phyloP scores from a whole-genome alignment of 1,140 invertebrate genomes.

The Bombus waltoni region DNA sequence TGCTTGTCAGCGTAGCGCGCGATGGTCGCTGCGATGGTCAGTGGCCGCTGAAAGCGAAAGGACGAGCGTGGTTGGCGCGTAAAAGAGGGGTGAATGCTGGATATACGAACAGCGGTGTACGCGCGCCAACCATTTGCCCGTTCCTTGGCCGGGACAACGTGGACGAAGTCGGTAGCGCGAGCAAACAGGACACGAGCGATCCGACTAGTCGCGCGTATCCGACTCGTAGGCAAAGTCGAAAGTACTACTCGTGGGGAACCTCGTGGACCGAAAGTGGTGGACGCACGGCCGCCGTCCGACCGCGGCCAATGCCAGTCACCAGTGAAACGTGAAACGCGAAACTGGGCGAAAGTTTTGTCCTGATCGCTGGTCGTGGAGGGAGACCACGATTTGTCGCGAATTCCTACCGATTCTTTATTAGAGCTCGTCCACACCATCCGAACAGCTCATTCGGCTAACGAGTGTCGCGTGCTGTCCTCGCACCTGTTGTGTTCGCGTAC shows the following conservation, averaged over 20 bases:
- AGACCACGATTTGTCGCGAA: constrained; percentile 27
- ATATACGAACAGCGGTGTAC: constrained; percentile 41
- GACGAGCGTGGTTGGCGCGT: constrained; percentile 46
- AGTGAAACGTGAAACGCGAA: constrained; percentile 76
- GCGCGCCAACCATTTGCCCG: constrained; percentile 51
- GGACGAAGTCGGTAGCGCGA: constrained; percentile 14
- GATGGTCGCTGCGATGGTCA: constrained; percentile 51
- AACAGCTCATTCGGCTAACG: constrained; percentile 30
- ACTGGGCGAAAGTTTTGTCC: constrained; percentile 72
- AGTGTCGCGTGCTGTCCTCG: constrained; percentile 45
- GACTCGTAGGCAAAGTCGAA: not conserved
- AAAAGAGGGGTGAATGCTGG: constrained; percentile 49
- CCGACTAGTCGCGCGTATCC: not conserved
- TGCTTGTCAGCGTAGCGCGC: too few species aligned
- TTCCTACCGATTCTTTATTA: constrained; percentile 38
- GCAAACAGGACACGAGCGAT: not conserved
- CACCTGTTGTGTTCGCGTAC: constrained; percentile 21
- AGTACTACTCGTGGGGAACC: constrained; percentile 25
- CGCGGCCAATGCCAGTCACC: constrained; percentile 71
- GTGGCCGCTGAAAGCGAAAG: constrained; percentile 71
- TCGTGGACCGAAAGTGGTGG: constrained; percentile 52
- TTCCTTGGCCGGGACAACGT: constrained; percentile 48
- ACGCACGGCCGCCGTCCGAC: constrained; percentile 28
- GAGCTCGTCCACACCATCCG: not conserved
- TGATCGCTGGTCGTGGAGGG: constrained; percentile 25